Conservation (phyloP, 1,140 invertebrate genomes). For the Papilio glaucus region DNA sequence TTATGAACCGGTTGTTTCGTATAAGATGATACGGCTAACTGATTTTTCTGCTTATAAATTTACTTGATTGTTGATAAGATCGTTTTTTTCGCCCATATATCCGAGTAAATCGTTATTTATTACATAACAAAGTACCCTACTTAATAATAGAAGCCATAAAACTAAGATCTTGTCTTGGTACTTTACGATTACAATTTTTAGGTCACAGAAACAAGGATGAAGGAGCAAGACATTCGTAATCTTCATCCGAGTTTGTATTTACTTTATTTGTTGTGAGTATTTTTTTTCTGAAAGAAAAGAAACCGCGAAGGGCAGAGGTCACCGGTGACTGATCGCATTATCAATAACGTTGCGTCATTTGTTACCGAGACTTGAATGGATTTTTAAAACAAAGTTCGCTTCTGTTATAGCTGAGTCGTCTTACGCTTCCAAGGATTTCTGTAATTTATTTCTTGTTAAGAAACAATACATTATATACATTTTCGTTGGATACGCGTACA, state of each 20-base stretch:
- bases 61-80: too few species aligned
- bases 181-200: neutral
- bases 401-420: neutral
- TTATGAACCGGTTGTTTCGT: too few species aligned
- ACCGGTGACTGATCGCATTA: slow-evolving; percentile 25
- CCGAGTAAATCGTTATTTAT: too few species aligned
- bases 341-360: neutral
- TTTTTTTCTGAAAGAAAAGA: neutral
- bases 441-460: neutral
- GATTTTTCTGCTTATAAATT: too few species aligned
- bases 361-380: slow-evolving; percentile 11
- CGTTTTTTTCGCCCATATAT: too few species aligned
- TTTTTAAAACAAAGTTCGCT: slow-evolving; percentile 19
- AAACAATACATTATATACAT: neutral
- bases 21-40: too few species aligned
- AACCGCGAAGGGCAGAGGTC: slow-evolving; percentile 22
- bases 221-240: slow-evolving; percentile 16
- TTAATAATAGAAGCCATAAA: neutral
- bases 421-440: neutral
- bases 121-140: too few species aligned
- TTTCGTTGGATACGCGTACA: neutral
- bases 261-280: slow-evolving; percentile 20
- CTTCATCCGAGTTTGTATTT: slow-evolving; percentile 19
- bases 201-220: slow-evolving; percentile 6
- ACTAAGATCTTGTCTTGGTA: slow-evolving; percentile 12